Conservation (phyloP, 2,113 vertebrate species). For the Anseranas semipalmata region DNA sequence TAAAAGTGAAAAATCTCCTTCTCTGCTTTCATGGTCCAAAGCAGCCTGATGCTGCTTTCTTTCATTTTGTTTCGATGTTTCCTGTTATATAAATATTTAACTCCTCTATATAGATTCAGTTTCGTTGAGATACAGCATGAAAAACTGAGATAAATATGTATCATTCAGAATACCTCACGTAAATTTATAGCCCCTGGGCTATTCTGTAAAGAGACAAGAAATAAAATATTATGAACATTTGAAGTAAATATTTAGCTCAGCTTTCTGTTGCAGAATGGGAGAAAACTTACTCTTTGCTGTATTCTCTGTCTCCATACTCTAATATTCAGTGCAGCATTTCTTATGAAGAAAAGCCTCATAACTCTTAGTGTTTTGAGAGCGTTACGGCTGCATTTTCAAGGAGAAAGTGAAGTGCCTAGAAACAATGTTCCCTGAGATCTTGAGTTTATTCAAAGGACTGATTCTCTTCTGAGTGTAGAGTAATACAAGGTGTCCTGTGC, state of each 20-base stretch:
- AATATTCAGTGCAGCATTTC: neutral
- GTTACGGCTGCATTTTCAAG: neutral
- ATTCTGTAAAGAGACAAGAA: neutral
- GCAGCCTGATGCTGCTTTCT: neutral
- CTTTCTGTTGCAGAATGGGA: neutral
- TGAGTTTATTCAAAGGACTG: neutral
- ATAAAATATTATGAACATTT: neutral
- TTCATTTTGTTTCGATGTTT: neutral
- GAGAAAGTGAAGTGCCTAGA: neutral
- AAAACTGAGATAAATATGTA: neutral
- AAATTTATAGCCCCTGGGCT: neutral
- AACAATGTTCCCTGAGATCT: neutral
- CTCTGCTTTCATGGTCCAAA: neutral
- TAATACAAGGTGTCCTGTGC: neutral
- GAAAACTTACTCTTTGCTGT: neutral
- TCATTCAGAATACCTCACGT: neutral
- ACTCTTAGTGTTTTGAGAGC: neutral
- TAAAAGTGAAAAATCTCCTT: neutral
- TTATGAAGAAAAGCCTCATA: neutral
- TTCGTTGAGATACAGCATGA: neutral
- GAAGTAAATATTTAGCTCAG: neutral
- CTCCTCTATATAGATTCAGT: neutral
- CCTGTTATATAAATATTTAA: neutral
- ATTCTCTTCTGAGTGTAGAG: neutral
- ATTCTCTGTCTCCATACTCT: neutral